Evolutionary conservation across 2,888 invertebrate genomes (phyloP), one percentile per base, ranked within the genome.

Genomic region (Tipula lateralis): DNA sequence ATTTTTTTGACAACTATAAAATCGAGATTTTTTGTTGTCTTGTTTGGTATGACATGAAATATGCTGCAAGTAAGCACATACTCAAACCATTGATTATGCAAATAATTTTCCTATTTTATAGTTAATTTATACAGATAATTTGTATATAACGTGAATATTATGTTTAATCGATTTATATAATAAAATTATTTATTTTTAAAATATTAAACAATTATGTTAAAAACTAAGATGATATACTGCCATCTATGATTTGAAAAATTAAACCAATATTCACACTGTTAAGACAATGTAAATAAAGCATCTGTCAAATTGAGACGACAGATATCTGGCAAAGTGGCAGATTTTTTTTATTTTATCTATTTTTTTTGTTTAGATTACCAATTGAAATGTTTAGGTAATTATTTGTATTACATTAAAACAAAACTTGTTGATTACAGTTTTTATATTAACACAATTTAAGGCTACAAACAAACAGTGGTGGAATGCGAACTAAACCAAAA

Each of bases 281-380:
- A 66, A 7, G 1, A 16, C 24, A 66, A n/a, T 24, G 19, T 66
- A 66, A 9, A 9, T 66, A 66, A n/a, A 9, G 66, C 24, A 24
- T 66, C 66, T 66, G 66, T 66, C 66, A 66, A 66, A 66, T 9
- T 66, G 19, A 19, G 1, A 24, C 24, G 66, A 66, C 66, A 66
- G 66, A 66, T 66, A 66, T 66, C 66, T 66, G 66, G 66, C 66
- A 66, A 1, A 66, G 66, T 66, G 66, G 66, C 66, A 66, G 66
- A 66, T 66, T 66, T 66, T 66, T 66, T 66, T 66, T 24, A 24
- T 66, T 66, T 24, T 9, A 2, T 24, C 1, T 66, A 66, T 66
- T 44, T 44, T n/a, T 36, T 44, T 1, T 44, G 6, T n/a, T 66
- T 66, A 24, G 24, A 13, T 66, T 66, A 24, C 24, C 0, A 66